These are phyloP conservation scores for Coendou prehensilis DNA, from an alignment of 2,797 vertebrate genomes.

Conservation along the genomic window DNA sequence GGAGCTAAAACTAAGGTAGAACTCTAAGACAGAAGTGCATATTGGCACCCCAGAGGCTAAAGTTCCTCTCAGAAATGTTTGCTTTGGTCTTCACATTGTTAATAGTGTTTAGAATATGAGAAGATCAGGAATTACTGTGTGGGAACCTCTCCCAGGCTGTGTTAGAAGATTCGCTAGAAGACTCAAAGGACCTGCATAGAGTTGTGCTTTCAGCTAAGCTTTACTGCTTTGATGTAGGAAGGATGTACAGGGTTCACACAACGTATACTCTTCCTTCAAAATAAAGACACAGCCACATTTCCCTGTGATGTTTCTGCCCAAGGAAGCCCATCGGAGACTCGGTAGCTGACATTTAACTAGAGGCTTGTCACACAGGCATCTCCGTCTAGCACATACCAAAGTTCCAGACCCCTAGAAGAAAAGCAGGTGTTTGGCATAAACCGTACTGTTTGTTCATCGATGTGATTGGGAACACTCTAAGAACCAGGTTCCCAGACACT, in stretches of 20 bases:
- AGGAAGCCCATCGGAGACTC: background rate
- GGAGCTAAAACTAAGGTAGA: background rate
- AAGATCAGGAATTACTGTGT: background rate
- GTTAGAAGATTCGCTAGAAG: conserved; percentile 27
- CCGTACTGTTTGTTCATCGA: background rate
- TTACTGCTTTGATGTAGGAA: background rate
- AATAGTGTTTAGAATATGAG: background rate
- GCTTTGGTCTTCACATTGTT: conserved; percentile 6
- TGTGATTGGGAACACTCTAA: background rate
- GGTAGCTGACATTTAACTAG: background rate
- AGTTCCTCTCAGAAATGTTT: conserved; percentile 42
- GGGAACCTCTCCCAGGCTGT: background rate
- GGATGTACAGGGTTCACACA: background rate
- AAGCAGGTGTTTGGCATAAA: background rate
- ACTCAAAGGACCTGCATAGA: background rate
- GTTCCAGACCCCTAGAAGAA: conserved; percentile 35
- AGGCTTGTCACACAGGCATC: background rate
- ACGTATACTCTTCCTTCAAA: background rate
- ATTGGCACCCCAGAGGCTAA: background rate
- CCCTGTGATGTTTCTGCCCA: background rate
- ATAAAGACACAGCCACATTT: background rate
- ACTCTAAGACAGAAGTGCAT: background rate
- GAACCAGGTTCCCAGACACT: background rate
- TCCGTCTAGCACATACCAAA: background rate
- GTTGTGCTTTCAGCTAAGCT: background rate